phyloP scores from a whole-genome alignment of 2,113 vertebrate genomes.

The Ardeotis arabs region DNA sequence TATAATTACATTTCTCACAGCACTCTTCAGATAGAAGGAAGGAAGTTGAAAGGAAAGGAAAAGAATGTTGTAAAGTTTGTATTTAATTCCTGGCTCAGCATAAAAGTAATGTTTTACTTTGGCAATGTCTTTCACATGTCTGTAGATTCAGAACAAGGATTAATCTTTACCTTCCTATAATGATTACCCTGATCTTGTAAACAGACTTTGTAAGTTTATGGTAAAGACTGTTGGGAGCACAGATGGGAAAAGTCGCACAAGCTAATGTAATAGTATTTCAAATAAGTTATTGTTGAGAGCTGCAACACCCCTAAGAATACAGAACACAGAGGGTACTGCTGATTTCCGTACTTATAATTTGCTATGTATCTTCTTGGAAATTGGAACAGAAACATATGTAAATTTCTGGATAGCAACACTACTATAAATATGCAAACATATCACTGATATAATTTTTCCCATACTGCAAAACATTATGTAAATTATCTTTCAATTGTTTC shows the following conservation, averaged over 20 bases:
- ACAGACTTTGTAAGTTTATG: neutral
- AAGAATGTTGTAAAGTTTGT: neutral
- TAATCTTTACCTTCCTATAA: neutral
- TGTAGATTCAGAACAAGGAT: neutral
- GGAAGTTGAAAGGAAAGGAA: neutral
- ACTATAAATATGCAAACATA: conserved; percentile 57
- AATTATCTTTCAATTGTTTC: conserved; percentile 50
- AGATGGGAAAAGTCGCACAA: neutral
- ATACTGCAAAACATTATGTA: neutral
- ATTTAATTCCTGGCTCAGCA: neutral
- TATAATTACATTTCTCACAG: neutral
- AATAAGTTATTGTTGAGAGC: neutral
- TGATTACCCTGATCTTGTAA: neutral
- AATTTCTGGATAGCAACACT: conserved; percentile 23
- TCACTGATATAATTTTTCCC: conserved; percentile 25
- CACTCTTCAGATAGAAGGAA: neutral
- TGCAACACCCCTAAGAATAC: neutral
- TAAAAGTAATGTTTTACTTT: neutral
- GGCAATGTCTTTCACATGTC: neutral
- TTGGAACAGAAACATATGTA: conserved; percentile 3
- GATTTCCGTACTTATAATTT: conserved; percentile 33
- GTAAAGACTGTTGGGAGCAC: neutral
- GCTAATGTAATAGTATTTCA: neutral
- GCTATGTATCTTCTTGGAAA: conserved; percentile 18
- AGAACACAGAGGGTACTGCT: neutral